Percentiles rank a stretch among this genome's conserved stretches.
Conservation (phyloP, 1,140 invertebrate genomes). For the Dysdera silvatica region DNA sequence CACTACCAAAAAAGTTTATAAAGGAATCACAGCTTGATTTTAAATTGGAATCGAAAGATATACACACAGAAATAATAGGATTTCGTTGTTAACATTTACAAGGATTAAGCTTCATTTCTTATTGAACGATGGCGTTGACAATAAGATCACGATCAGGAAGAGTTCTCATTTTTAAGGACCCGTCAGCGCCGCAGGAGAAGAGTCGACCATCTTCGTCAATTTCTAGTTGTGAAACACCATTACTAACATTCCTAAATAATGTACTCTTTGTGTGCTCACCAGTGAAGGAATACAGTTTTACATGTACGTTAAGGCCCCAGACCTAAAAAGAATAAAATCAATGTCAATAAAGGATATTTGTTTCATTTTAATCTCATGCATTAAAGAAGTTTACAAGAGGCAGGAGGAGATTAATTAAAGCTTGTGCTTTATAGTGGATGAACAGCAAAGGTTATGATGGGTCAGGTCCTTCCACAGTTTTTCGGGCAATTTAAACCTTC, state of each 20-base stretch:
- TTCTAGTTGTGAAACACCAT: slow-evolving; percentile 90
- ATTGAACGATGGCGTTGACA: slow-evolving; percentile 26
- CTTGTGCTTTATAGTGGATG: too few relatives aligned
- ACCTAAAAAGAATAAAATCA: slow-evolving; percentile 57
- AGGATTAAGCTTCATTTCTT: not conserved
- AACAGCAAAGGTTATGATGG: too few relatives aligned
- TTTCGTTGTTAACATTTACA: slow-evolving; percentile 28
- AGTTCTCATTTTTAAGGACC: slow-evolving; percentile 93
- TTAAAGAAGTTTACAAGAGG: too few relatives aligned
- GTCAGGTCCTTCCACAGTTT: too few relatives aligned
- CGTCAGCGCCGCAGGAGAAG: slow-evolving; percentile 97
- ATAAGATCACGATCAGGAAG: slow-evolving; percentile 62
- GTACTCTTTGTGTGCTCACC: slow-evolving; percentile 80
- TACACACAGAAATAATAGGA: slow-evolving; percentile 10
- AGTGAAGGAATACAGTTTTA: slow-evolving; percentile 74
- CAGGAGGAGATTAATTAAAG: not conserved
- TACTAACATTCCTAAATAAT: slow-evolving; percentile 92
- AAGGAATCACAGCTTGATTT: too few relatives aligned
- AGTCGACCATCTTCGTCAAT: slow-evolving; percentile 76
- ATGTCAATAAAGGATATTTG: too few relatives aligned
- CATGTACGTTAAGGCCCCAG: slow-evolving; percentile 80
- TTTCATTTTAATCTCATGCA: too few relatives aligned
- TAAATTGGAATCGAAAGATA: slow-evolving; percentile 26
- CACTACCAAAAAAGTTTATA: too few relatives aligned
- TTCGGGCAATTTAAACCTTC: too few relatives aligned